phyloP scores from a whole-genome alignment of 2,113 vertebrate species.

The Bubalus kerabau region DNA sequence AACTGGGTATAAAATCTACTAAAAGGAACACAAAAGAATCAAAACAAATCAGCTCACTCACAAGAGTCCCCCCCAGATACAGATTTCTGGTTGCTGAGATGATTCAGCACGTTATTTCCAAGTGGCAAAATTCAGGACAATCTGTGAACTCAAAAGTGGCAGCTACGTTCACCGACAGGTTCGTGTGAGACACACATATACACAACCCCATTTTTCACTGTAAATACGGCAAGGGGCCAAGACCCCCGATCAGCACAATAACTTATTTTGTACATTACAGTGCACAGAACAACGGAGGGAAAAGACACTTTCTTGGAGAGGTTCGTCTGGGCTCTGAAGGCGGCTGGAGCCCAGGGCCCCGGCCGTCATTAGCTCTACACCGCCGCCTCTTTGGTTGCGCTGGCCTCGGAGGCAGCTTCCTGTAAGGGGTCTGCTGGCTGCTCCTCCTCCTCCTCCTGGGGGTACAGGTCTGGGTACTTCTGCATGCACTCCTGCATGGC shows the following conservation, averaged over 20 bases:
- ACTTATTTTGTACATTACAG: slow-evolving; percentile 75
- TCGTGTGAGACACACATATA: slow-evolving; percentile 11
- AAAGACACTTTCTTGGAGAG: slow-evolving; percentile 57
- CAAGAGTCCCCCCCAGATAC: neutral
- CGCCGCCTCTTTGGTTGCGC: slow-evolving; percentile 60
- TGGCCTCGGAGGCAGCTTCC: slow-evolving; percentile 42
- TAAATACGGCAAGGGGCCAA: slow-evolving; percentile 51
- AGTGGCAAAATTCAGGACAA: slow-evolving; percentile 47
- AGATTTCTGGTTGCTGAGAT: slow-evolving; percentile 21
- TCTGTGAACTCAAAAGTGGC: slow-evolving; percentile 33
- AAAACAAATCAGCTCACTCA: slow-evolving; percentile 4
- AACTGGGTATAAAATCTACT: neutral
- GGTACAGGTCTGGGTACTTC: slow-evolving; percentile 95
- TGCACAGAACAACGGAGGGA: slow-evolving; percentile 47
- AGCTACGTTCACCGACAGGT: neutral
- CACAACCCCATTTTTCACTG: slow-evolving; percentile 33
- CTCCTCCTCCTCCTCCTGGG: slow-evolving; percentile 87
- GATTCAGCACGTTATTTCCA: slow-evolving; percentile 8
- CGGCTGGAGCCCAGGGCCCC: slow-evolving; percentile 58
- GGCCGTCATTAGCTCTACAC: slow-evolving; percentile 78
- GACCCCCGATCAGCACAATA: slow-evolving; percentile 66
- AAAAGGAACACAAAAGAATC: neutral
- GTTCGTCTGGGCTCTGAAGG: slow-evolving; percentile 55
- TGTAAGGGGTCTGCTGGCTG: neutral
- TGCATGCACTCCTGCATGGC: slow-evolving; percentile 99